Base-by-base conservation (phyloP, 2,797 vertebrate genomes). In the Babyrousa celebensis region DNA sequence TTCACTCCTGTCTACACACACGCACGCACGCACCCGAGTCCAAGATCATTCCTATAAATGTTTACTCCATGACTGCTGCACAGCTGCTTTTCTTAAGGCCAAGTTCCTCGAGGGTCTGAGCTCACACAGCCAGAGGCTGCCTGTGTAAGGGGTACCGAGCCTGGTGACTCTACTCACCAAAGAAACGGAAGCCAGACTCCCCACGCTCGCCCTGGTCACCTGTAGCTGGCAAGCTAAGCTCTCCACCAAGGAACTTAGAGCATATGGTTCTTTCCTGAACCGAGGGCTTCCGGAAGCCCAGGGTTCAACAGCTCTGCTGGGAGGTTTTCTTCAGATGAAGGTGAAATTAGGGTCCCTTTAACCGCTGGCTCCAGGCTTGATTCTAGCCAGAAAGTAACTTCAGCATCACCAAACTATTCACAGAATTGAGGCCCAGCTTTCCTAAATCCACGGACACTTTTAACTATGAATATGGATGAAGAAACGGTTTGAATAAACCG, bases 401-500 rank as follows among this genome's bases (percentile, higher is more conserved):
- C 62, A 60, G 52, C 40, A 67, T 91, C 48, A 95, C 23, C 88
- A 87, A 89, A 77, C 77, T 48, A 94, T 86, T 88, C 58, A 91
- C 0, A 91, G 60, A 95, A 94, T 29, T 87, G 25, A 94, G 6
- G 48, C 17, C 48, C 65, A 7, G 14, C 8, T 94, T 92, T 90
- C 60, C 62, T 80, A 94, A 96, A 86, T 29, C 23, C 1, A 9
- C 29, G 9, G 56, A 83, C 2, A 87, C 68, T 95, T 95, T 74
- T 32, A 91, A 86, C 72, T 95, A 77, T 91, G n/a, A 94, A 10
- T 82, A 85, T 68, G 18, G 94, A 87, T 85, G n/a, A 72, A 82
- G 18, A 95, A 91, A 89, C 48, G 93, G 4, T 52, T 89, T 92
- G 72, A 93, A 93, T 68, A 78, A 93, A 95, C 40, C 20, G 60